A percentile compares a stretch with the other conserved stretches of the same genome.
phyloP scores from a whole-genome alignment of 30 jellyfish, hydroid and myxozoan genomes.

The Pseudorhiza aurosa region DNA sequence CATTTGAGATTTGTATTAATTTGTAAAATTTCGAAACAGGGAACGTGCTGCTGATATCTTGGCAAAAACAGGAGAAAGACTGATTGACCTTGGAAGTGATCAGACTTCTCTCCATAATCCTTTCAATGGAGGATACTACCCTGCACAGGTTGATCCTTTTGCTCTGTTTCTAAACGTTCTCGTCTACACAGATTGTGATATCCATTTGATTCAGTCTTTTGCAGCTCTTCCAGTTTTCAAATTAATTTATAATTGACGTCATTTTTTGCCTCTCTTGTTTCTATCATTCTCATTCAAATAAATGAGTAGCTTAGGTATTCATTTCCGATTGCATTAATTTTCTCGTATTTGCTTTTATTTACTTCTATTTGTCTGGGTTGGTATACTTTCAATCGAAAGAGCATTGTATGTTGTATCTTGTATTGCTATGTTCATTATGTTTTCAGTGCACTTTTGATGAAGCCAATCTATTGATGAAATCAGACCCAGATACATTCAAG shows the following conservation, averaged over 20 bases:
- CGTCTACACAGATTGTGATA: background rate
- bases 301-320: no score
- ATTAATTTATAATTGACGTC: background rate
- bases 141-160: conserved; percentile 99
- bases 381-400: no score
- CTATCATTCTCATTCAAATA: no score
- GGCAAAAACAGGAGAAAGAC: conserved; percentile 87
- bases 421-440: background rate
- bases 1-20: no score
- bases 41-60: conserved; percentile 78
- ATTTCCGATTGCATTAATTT: no score
- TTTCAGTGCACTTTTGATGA: conserved; percentile 86
- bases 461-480: conserved; percentile 83
- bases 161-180: no score
- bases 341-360: no score
- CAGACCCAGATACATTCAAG: conserved; percentile 86
- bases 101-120: conserved; percentile 99
- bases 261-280: no score
- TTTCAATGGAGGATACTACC: conserved; percentile 97
- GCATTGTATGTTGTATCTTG: no score
- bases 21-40: no score
- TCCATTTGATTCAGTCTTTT: background rate
- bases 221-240: background rate
- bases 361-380: no score
- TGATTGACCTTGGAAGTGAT: conserved; percentile 97